These are phyloP conservation scores for Coecobrya sp. DNA, from an alignment of 2,888 invertebrate species.

Conservation along the genomic window DNA sequence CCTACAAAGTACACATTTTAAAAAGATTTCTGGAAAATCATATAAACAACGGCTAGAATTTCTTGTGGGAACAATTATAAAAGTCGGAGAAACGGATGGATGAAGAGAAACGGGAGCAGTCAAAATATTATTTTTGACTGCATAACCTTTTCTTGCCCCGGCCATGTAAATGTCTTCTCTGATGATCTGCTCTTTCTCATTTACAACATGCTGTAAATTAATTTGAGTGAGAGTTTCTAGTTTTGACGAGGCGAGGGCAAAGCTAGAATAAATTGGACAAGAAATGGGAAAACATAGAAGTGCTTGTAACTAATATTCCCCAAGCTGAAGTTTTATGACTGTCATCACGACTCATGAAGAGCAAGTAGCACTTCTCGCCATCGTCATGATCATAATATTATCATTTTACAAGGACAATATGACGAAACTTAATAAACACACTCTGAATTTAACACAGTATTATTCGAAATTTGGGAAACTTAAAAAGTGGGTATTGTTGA, in stretches of 20 bases:
- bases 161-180: conserved; percentile 23
- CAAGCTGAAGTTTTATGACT: conserved; percentile 53
- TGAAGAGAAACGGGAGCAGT: conserved; percentile 55
- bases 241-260: conserved; percentile 35
- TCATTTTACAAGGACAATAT: neutral
- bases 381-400: neutral
- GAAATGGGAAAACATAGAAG: conserved; percentile 68
- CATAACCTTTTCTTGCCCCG: conserved; percentile 57
- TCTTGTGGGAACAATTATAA: conserved; percentile 72
- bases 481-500: conserved; percentile 16
- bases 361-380: conserved; percentile 14
- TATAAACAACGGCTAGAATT: conserved; percentile 80
- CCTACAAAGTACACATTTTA: neutral
- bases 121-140: conserved; percentile 76
- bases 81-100: conserved; percentile 27
- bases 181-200: conserved; percentile 60
- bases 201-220: conserved; percentile 72
- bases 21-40: conserved; percentile 36
- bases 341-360: conserved; percentile 54
- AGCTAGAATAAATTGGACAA: conserved; percentile 57
- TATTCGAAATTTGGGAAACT: neutral
- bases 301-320: conserved; percentile 55
- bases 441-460: conserved; percentile 34
- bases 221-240: conserved; percentile 66
- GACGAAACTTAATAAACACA: conserved; percentile 14